A percentile compares a stretch with the other conserved stretches of the same genome.
These are phyloP conservation scores for Anthoscopus minutus DNA, from an alignment of 2,113 vertebrate species.

Conservation along the genomic window DNA sequence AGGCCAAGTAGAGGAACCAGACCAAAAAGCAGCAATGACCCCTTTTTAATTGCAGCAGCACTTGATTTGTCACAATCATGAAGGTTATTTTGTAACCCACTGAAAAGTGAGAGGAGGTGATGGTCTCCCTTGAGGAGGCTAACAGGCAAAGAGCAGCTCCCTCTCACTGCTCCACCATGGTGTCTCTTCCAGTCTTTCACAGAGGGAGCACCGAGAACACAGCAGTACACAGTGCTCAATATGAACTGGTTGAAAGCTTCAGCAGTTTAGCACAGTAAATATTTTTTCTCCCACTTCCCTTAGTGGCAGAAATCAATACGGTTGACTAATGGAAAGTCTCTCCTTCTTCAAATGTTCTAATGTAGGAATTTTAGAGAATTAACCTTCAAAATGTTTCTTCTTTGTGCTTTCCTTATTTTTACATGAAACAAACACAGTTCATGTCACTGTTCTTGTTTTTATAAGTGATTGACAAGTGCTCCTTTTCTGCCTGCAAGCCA, in stretches of 20 bases:
- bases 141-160: neutral
- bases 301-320: neutral
- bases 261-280: neutral
- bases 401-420: slow-evolving; percentile 7
- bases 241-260: neutral
- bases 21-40: neutral
- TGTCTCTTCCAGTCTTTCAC: neutral
- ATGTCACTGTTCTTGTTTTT: neutral
- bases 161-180: neutral
- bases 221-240: neutral
- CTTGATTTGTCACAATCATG: neutral
- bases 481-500: neutral
- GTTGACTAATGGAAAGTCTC: neutral
- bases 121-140: neutral
- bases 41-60: neutral
- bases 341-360: neutral
- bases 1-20: neutral
- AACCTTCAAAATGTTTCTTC: neutral
- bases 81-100: neutral
- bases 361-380: neutral
- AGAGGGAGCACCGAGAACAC: neutral
- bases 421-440: neutral
- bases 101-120: neutral
- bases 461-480: neutral
- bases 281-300: slow-evolving; percentile 1